Conservation (phyloP, 2,797 vertebrate species). For the Pipistrellus pipistrellus region DNA sequence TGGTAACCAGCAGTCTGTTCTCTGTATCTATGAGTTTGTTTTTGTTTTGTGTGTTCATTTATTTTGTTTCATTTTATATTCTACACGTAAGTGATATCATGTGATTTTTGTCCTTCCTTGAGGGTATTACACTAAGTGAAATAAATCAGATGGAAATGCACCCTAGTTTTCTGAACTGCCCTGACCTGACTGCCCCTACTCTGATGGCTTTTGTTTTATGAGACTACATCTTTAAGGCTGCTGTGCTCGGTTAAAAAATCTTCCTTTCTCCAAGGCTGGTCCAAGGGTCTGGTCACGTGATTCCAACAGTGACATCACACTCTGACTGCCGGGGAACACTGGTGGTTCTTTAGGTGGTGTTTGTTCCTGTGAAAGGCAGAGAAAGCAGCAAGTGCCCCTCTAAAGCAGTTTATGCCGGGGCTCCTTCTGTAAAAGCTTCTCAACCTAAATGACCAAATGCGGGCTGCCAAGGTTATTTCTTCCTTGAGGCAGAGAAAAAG, state of each 20-base stretch:
- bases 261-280: slow-evolving; percentile 76
- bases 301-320: slow-evolving; percentile 81
- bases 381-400: slow-evolving; percentile 68
- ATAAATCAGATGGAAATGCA: background rate
- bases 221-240: slow-evolving; percentile 76
- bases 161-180: slow-evolving; percentile 27
- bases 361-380: slow-evolving; percentile 60
- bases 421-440: slow-evolving; percentile 5
- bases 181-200: background rate
- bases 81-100: background rate
- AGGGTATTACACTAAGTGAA: background rate
- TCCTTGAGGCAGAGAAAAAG: slow-evolving; percentile 56
- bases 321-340: slow-evolving; percentile 65
- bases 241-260: slow-evolving; percentile 44
- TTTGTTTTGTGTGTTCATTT: background rate
- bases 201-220: slow-evolving; percentile 67
- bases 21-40: background rate
- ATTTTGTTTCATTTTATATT: background rate
- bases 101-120: background rate
- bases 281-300: slow-evolving; percentile 82
- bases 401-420: slow-evolving; percentile 32
- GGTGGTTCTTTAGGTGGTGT: slow-evolving; percentile 61
- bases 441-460: slow-evolving; percentile 58
- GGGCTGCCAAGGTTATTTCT: slow-evolving; percentile 54
- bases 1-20: background rate